Evolutionary conservation across 2,888 invertebrate genomes (phyloP).

Genomic region (Notodonta dromedarius): DNA sequence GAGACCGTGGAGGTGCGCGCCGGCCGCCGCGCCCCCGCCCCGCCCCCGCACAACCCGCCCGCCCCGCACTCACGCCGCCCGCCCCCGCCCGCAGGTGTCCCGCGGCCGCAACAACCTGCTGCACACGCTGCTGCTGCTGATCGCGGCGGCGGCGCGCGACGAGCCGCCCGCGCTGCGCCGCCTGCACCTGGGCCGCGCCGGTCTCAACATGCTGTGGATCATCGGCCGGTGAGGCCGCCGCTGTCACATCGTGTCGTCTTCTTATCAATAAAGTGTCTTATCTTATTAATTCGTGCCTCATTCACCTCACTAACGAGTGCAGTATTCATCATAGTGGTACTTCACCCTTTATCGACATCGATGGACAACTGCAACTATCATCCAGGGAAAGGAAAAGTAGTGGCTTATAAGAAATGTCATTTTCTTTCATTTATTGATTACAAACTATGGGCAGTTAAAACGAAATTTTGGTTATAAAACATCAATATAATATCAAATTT

Average conservation of each 20-base stretch:
- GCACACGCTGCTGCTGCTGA: conserved; percentile 92
- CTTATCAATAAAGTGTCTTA: not conserved
- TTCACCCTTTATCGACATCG: no score
- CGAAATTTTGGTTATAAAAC: no score
- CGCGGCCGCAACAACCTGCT: conserved; percentile 94
- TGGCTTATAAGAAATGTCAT: no score
- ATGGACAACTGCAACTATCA: no score
- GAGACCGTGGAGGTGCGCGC: conserved; percentile 41
- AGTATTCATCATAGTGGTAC: no score
- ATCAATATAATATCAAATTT: no score
- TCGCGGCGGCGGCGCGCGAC: conserved; percentile 87
- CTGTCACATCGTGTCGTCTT: not conserved
- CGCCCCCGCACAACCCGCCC: no score
- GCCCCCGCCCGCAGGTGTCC: conserved; percentile 6
- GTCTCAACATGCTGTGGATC: conserved; percentile 92
- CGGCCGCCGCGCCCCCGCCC: conserved; percentile 80
- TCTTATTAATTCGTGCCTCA: not conserved
- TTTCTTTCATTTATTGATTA: no score
- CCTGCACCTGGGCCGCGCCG: conserved; percentile 69
- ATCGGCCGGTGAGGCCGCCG: conserved; percentile 77
- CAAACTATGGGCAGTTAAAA: conserved; percentile 11
- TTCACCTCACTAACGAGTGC: not conserved
- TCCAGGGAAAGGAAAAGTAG: no score
- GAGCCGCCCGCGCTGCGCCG: conserved; percentile 83
- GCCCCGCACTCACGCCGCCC: no score